Evolutionary conservation across 1,140 invertebrate genomes (phyloP), one percentile per base, ranked within the genome.

Genomic region (Chymomyza costata): DNA sequence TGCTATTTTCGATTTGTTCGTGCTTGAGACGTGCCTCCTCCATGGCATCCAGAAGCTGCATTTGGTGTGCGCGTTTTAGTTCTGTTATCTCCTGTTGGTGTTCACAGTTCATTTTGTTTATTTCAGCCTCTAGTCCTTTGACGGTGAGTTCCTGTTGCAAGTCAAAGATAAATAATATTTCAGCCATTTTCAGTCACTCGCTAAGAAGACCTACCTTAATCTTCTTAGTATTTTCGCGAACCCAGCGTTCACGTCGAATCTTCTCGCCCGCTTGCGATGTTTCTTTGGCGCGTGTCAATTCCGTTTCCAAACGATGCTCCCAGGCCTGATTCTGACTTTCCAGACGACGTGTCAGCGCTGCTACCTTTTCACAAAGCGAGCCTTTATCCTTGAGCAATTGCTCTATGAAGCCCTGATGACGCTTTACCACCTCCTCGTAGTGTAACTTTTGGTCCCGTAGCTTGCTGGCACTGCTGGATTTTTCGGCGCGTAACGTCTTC

Each of bases 381-480:
- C 88, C 90, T 65, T 93, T 93, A 57, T 93, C 92, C 6, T 87
- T 86, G 1, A 92, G 88, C 28, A 92, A 63, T 82, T 88, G 90
- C 58, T 92, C 90, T 7, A 93, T 92, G 51, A 92, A 92, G 46
- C 89, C 90, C 49, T 92, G 91, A 71, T 92, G 91, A 1, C 91
- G 78, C 35, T 89, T 88, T 5, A 92, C 86, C 3, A 89, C 87
- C 1, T 80, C 82, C 57, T 92, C 91, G 54, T 89, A 91, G 65
- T 92, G 91, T 13, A 88, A 88, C 68, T 92, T 91, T 51, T 91
- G 88, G 11, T 88, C 86, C 6, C 88, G 87, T n/a, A 91, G 35
- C 16, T 85, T 84, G 41, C 35, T 83, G 44, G 47, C 86, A 48
- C 16, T 62, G 37, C 50, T 83, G 3, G 68, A 43, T 32, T 85